A percentile compares a stretch with the other conserved stretches of the same genome.
These are phyloP conservation scores for Tricholauxania praeusta DNA, from an alignment of 2,888 invertebrate genomes.

Conservation along the genomic window DNA sequence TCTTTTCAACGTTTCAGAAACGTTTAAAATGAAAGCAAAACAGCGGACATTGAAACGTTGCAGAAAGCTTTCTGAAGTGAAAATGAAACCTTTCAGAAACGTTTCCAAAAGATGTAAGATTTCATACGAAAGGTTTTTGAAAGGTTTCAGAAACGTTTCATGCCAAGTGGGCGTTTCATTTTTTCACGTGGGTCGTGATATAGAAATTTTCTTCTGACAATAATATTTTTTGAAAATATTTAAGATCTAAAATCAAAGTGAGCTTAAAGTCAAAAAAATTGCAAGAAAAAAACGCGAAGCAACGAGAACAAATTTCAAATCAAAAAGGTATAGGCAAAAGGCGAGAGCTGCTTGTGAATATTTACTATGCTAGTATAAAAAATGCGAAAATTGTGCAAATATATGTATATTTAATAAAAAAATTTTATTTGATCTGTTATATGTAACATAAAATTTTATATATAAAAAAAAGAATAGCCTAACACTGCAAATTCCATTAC, in stretches of 20 bases:
- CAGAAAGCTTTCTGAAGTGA: too few relatives aligned
- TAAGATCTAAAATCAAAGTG: background rate
- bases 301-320: conserved; percentile 33
- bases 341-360: conserved; percentile 32
- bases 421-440: background rate
- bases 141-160: too few relatives aligned
- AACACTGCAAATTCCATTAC: background rate
- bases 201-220: too few relatives aligned
- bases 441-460: background rate
- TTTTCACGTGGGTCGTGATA: too few relatives aligned
- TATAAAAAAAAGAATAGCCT: background rate
- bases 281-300: conserved; percentile 32
- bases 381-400: conserved; percentile 34
- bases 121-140: too few relatives aligned
- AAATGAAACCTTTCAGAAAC: too few relatives aligned
- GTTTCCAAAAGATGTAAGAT: too few relatives aligned
- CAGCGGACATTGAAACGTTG: too few relatives aligned
- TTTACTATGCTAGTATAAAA: conserved; percentile 44
- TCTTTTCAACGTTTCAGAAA: too few relatives aligned
- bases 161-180: too few relatives aligned
- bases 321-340: conserved; percentile 32
- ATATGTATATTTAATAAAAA: conserved; percentile 10
- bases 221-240: background rate
- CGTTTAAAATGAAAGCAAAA: too few relatives aligned
- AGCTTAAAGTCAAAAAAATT: conserved; percentile 39